These are phyloP conservation scores for human DNA, from an alignment of 2,113 vertebrate genomes.

Conservation along the genomic window DNA sequence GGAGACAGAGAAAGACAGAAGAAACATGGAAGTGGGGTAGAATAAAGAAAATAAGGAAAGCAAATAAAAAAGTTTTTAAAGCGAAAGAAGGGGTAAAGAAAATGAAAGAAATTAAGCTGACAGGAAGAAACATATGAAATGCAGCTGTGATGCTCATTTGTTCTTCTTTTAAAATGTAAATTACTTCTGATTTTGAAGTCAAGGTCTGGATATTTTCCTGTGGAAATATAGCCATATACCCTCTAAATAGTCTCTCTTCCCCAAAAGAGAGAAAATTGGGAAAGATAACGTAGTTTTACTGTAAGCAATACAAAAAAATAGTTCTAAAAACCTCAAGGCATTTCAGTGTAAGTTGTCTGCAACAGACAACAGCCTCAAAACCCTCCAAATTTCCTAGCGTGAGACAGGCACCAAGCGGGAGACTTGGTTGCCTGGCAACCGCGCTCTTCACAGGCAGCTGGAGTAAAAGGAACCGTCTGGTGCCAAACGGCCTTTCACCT, in stretches of 20 bases:
- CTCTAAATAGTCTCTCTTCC: slow-evolving; percentile 18
- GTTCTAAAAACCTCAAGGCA: slow-evolving; percentile 45
- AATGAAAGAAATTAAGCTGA: slow-evolving; percentile 44
- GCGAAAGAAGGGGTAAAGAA: neutral
- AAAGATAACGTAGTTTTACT: slow-evolving; percentile 40
- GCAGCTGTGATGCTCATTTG: slow-evolving; percentile 60
- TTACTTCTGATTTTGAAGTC: slow-evolving; percentile 62
- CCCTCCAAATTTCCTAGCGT: slow-evolving; percentile 50
- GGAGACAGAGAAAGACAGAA: neutral
- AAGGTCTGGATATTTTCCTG: slow-evolving; percentile 57
- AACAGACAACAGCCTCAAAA: slow-evolving; percentile 58
- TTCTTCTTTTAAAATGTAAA: slow-evolving; percentile 67
- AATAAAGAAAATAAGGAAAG: neutral
- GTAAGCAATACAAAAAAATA: slow-evolving; percentile 2
- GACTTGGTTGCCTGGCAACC: slow-evolving; percentile 75
- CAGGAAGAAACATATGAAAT: slow-evolving; percentile 52
- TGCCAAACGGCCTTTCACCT: slow-evolving; percentile 79
- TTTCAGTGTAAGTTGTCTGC: slow-evolving; percentile 62
- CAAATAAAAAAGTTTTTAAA: neutral
- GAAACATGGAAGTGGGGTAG: neutral
- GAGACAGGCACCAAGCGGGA: slow-evolving; percentile 55
- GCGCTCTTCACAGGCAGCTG: slow-evolving; percentile 66
- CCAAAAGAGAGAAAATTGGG: slow-evolving; percentile 48
- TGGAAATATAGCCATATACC: slow-evolving; percentile 20
- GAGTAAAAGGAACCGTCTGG: slow-evolving; percentile 68